Base-by-base conservation (phyloP, 1,140 invertebrate species). In the Hyles vespertilio region DNA sequence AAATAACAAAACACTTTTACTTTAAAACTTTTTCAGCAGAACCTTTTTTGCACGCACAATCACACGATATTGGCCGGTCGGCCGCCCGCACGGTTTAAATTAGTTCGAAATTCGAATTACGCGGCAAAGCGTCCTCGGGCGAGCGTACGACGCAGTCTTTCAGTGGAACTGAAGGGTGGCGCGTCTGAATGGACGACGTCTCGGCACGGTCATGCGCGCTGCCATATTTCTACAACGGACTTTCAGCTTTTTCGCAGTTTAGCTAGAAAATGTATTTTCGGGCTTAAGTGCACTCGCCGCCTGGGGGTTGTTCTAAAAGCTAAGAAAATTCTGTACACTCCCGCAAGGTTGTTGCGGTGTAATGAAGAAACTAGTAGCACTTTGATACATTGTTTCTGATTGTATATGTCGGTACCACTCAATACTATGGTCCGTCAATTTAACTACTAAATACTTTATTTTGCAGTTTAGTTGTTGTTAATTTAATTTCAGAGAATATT, bases 181-280 rank as follows among this genome's bases (percentile, higher is more conserved):
- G 70, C 67, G 65, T 62, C 60, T 79, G 72, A 79, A 74, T 75
- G 72, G 60, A 70, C 60, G 60, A 45, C 59, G 52, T 46, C 51
- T 61, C 66, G 72, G 61, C 57, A 63, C 74, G 76, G 56, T 81
- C 81, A 84, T 84, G 81, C 81, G 81, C 81, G 65, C 59, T 73
- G 56, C 68, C 58, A 60, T 65, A 47, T 61, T 65, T 69, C 60
- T 63, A 59, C 58, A 63, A 62, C 66, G 51, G 63, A 67, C 58
- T 65, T 67, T 61, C 62, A 67, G 58, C 58, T 65, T 67, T 72
- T 67, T 63, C 62, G 63, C 61, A 61, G 55, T 69, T 64, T 64
- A 53, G 44, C 50, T 58, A 48, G 59, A 63, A 63, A 68, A 65
- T 65, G 48, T 65, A 61, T 67, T 70, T 68, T 65, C 53, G 45